Evolutionary conservation across 2,797 vertebrate species (phyloP).

Genomic region (Propithecus deckenii): DNA sequence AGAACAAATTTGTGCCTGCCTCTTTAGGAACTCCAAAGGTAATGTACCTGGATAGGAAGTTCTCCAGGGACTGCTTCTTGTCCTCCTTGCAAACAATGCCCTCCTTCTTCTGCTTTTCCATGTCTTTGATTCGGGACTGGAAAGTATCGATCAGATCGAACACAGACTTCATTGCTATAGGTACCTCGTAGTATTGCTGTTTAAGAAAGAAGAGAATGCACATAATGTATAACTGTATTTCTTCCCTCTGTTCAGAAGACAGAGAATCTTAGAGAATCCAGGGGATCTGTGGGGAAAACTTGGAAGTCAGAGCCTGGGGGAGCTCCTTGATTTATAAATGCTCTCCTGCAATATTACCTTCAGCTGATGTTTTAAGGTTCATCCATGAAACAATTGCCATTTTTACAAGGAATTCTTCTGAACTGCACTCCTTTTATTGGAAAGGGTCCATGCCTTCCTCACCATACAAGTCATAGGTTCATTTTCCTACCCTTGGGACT

Average conservation of each 20-base stretch:
- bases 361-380: conserved; percentile 2
- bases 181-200: conserved; percentile 98
- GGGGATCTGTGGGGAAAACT: neutral
- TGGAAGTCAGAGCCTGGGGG: neutral
- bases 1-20: neutral
- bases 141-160: conserved; percentile 97
- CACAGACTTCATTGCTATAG: conserved; percentile 97
- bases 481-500: neutral
- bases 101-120: conserved; percentile 98
- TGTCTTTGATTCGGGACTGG: conserved; percentile 96
- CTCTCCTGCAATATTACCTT: neutral
- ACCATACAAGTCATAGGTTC: neutral
- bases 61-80: conserved; percentile 96
- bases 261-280: neutral
- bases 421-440: neutral
- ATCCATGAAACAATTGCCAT: neutral
- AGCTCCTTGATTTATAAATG: neutral
- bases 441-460: neutral
- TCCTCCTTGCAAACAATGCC: conserved; percentile 96
- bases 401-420: conserved; percentile 39
- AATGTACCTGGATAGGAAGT: conserved; percentile 95
- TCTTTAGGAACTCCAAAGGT: neutral
- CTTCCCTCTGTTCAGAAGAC: neutral
- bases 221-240: neutral
- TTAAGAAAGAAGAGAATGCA: conserved; percentile 49